These are phyloP conservation scores for Gastracanthus pulcherrimus DNA, from an alignment of 2,888 invertebrate species.

Conservation along the genomic window DNA sequence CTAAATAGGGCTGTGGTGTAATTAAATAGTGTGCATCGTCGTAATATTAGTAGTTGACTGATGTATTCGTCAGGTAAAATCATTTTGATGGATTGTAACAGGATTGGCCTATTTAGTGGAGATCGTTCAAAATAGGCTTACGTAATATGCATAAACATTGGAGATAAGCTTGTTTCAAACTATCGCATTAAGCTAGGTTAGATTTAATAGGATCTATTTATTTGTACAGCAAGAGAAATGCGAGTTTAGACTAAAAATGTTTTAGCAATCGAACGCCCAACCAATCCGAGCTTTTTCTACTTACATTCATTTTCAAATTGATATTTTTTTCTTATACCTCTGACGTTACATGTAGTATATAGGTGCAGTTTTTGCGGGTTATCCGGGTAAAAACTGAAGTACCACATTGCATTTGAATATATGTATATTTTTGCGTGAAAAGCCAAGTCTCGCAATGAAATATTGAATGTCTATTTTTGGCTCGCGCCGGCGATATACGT, in stretches of 20 bases:
- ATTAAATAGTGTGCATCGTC: not conserved
- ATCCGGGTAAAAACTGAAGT: too few relatives aligned
- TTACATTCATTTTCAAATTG: not conserved
- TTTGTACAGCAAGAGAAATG: not conserved
- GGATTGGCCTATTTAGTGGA: not conserved
- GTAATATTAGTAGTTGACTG: not conserved
- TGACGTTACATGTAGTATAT: too few relatives aligned
- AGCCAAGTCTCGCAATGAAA: slow-evolving; percentile 5
- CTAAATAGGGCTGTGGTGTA: not conserved
- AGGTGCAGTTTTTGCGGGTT: too few relatives aligned
- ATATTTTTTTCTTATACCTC: not conserved
- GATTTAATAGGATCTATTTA: not conserved
- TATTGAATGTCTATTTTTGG: not conserved
- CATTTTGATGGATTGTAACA: not conserved
- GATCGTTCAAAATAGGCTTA: not conserved
- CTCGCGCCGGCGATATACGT: too few relatives aligned
- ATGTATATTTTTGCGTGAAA: not conserved
- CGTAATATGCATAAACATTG: not conserved
- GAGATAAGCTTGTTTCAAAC: not conserved
- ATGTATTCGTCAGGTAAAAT: not conserved
- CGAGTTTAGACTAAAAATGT: not conserved
- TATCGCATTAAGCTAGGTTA: not conserved
- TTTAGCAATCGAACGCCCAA: not conserved
- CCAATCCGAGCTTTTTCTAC: not conserved
- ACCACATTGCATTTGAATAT: too few relatives aligned